Evolutionary conservation across 2,797 vertebrate species (phyloP), one percentile per base, ranked within the genome.

Genomic region (Octomys mimax): DNA sequence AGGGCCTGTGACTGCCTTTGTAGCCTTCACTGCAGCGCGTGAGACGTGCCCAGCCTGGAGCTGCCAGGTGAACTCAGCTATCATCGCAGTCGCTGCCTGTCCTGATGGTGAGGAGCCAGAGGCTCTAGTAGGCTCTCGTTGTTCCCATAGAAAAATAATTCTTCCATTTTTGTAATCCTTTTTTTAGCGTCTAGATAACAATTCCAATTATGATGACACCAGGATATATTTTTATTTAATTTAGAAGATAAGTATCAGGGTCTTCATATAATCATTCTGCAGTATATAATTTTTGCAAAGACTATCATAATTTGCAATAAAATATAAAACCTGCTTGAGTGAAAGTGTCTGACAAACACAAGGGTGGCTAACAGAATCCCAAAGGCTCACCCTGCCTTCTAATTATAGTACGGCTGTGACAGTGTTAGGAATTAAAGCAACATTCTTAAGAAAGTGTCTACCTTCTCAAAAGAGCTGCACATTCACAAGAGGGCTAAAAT

Each of bases 151-250:
- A 85, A 70, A 94, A 73, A 81, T 1, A 87, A 33, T 85, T 70
- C 28, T 85, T 64, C 33, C n/a, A 64, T 31, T 87, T 94, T 80
- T 59, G 28, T 84, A 66, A 54, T 3, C 89, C 52, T 52, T 33
- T 90, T 42, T 95, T 94, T 83, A 75, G 24, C 81, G 52, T 93
- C 49, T 90, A 24, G 18, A 13, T 93, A 96, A 79, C 11, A 33
- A 36, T 81, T 88, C 77, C 85, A 61, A 79, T 90, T 92, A 80
- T 78, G 13, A 87, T 94, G 49, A 39, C 36, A 78, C 19, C 13
- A 19, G 24, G 8, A 42, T 79, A 31, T 57, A 75, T 79, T 95
- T 95, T 96, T 93, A 91, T 84, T 95, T 54, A 80, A 86, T 92
- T 90, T 95, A 78, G 49, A 93, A 89, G 11, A 2, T 39, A 91